Evolutionary conservation across 2,797 vertebrate genomes (phyloP), one percentile per base, ranked within the genome.

Genomic region (Eidolon dupreanum): DNA sequence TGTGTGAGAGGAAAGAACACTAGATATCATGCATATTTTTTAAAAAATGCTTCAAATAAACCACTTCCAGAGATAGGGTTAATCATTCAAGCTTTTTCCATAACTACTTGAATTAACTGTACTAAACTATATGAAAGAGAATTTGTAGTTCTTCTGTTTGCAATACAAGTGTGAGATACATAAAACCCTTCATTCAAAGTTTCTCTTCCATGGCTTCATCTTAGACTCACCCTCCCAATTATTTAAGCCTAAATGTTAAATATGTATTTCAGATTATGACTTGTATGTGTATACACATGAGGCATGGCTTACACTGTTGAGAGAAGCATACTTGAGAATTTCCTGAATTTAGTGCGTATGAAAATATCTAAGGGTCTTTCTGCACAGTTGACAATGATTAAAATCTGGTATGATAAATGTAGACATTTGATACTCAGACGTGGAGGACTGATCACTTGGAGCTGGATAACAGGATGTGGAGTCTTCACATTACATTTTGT

Each of bases 371-470:
- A 91, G 84, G n/a, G 59, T 87, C 86, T 88, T 86, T 94, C 91
- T 82, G 65, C 49, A 91, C 65, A 95, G 93, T 79, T 86, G 92
- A 94, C 93, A 94, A 65, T 94, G 93, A 95, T 89, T 95, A 97
- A 95, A 88, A 84, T 87, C 68, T 86, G 51, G 38, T 88, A 70
- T 20, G 82, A 90, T 94, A 87, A 90, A 87, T 79, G 22, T 24
- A 89, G 93, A 89, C 16, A 96, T 84, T 13, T 77, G 95, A 91
- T 94, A 82, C 65, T 93, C 70, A 90, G 24, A 55, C 65, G 0
- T 36, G 38, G 49, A 84, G 20, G 17, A 93, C 33, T 63, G 41
- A 88, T 66, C 89, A 81, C 83, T 94, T 75, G 75, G 46, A 87
- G 88, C 10, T 88, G 88, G 73, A 73, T 84, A 95, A 79, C 36